Conservation (phyloP, 2,113 vertebrate genomes). For the Peromyscus leucopus region DNA sequence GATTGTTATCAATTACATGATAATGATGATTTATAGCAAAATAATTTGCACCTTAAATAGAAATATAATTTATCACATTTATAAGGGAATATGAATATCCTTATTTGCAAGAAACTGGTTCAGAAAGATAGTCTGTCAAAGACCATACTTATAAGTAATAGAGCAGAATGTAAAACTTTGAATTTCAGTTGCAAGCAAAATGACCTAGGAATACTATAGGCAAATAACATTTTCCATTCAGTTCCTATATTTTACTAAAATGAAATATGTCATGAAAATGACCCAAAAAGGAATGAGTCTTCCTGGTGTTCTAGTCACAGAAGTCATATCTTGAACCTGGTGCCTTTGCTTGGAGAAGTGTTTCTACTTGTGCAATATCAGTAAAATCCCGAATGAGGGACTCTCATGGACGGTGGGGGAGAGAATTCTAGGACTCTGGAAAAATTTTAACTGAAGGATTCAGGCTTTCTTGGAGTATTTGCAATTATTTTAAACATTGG, state of each 20-base stretch:
- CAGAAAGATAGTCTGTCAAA: neutral
- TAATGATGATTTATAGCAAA: conserved; percentile 25
- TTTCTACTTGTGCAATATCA: conserved; percentile 11
- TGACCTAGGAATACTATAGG: neutral
- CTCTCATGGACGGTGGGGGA: neutral
- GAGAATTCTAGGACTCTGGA: neutral
- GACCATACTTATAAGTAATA: neutral
- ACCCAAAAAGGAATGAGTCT: neutral
- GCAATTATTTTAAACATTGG: neutral
- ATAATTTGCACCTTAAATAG: neutral
- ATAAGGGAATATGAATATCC: neutral
- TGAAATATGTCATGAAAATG: neutral
- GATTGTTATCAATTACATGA: conserved; percentile 19
- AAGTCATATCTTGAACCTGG: neutral
- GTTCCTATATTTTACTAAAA: neutral
- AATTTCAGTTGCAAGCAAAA: neutral
- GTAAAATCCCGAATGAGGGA: fast-evolving
- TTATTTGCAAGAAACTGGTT: neutral
- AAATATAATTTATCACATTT: neutral
- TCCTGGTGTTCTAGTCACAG: neutral
- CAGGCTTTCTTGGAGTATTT: neutral
- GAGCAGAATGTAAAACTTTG: neutral
- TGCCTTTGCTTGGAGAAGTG: neutral
- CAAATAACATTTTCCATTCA: neutral
- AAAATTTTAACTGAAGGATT: neutral